A percentile compares a stretch with the other conserved stretches of the same genome.
These are phyloP conservation scores for Calypte anna DNA, from an alignment of 2,113 vertebrate species.

Conservation along the genomic window DNA sequence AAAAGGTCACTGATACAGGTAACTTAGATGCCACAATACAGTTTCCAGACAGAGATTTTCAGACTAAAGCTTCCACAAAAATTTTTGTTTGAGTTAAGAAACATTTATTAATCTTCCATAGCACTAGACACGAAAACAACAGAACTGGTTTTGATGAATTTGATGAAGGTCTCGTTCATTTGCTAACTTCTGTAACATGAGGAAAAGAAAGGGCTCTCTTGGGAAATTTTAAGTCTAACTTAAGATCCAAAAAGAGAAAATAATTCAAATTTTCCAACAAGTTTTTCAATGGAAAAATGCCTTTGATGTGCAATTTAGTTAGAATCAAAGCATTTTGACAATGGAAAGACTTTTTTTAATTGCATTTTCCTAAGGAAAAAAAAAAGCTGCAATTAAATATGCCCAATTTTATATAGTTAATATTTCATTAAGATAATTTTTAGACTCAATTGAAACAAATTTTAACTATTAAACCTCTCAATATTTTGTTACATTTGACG, in stretches of 20 bases:
- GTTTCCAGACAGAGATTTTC: not conserved
- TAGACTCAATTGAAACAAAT: not conserved
- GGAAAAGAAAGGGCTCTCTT: not conserved
- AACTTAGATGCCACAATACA: not conserved
- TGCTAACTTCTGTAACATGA: not conserved
- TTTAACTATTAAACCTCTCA: not conserved
- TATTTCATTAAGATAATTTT: not conserved
- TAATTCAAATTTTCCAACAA: not conserved
- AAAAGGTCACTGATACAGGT: not conserved
- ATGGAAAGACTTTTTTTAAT: not conserved
- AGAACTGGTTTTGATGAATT: not conserved
- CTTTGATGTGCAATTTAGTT: not conserved
- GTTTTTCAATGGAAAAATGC: conserved; percentile 26
- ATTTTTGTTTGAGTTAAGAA: not conserved
- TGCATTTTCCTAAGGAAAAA: not conserved
- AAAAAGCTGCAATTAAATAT: not conserved
- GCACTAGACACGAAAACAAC: not conserved
- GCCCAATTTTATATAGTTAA: not conserved
- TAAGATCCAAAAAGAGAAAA: not conserved
- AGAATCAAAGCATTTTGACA: conserved; percentile 10
- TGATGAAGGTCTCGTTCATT: not conserved
- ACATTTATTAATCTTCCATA: not conserved
- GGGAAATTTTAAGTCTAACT: not conserved
- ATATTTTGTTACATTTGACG: not conserved
- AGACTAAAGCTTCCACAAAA: not conserved